These are phyloP conservation scores for Dunckerocampus dactyliophorus DNA, from an alignment of 2,113 vertebrate species.

Conservation along the genomic window DNA sequence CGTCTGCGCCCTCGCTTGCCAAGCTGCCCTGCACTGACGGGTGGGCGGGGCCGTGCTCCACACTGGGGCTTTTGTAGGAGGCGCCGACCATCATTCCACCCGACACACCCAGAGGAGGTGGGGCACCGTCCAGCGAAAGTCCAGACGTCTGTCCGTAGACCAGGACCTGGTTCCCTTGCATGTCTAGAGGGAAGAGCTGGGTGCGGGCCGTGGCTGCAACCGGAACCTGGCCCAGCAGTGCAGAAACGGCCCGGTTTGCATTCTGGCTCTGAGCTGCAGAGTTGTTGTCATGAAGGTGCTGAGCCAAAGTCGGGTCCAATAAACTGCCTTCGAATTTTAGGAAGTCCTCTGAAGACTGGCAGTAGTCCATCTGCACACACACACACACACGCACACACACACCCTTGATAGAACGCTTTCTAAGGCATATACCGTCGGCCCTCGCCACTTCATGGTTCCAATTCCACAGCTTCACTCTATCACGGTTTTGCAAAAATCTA, in stretches of 20 bases:
- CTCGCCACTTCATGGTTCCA: too few relatives aligned
- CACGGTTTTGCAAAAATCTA: too few relatives aligned
- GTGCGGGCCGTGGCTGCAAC: slow-evolving; percentile 66
- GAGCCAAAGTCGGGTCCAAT: slow-evolving; percentile 68
- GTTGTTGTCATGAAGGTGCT: slow-evolving; percentile 59
- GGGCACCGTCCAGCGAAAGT: slow-evolving; percentile 46
- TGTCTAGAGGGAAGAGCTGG: slow-evolving; percentile 82
- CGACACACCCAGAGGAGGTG: slow-evolving; percentile 47
- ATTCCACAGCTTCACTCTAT: too few relatives aligned
- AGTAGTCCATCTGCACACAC: slow-evolving; percentile 72
- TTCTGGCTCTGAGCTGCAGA: slow-evolving; percentile 45
- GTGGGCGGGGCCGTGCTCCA: slow-evolving; percentile 70
- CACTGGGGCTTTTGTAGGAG: slow-evolving; percentile 52
- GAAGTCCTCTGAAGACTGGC: slow-evolving; percentile 81
- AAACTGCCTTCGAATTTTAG: slow-evolving; percentile 76
- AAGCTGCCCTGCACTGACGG: slow-evolving; percentile 59
- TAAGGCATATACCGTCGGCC: too few relatives aligned
- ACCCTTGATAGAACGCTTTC: too few relatives aligned
- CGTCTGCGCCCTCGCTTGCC: slow-evolving; percentile 24
- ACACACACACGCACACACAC: background rate
- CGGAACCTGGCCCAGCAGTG: slow-evolving; percentile 68
- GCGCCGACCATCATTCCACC: slow-evolving; percentile 54
- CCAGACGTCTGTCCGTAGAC: slow-evolving; percentile 71
- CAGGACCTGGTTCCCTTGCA: slow-evolving; percentile 84
- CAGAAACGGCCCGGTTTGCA: slow-evolving; percentile 44